Evolutionary conservation across 2,797 vertebrate genomes (phyloP).

Genomic region (Psittacula derbiana): DNA sequence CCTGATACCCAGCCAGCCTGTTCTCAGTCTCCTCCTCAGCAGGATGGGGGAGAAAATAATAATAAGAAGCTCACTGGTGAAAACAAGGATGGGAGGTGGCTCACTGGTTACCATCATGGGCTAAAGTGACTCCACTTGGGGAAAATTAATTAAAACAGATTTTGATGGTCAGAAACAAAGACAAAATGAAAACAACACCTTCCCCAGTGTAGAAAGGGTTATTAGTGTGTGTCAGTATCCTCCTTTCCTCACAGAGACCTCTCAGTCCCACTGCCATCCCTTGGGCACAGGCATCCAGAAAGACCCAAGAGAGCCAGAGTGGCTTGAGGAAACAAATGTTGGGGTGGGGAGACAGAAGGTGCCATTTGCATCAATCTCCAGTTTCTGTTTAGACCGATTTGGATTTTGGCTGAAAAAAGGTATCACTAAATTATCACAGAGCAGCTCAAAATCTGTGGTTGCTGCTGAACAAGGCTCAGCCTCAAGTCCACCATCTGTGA

Average conservation of each 20-base stretch:
- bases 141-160: neutral
- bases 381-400: neutral
- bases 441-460: neutral
- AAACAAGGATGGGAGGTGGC: neutral
- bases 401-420: neutral
- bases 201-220: neutral
- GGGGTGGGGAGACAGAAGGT: neutral
- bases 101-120: accelerated
- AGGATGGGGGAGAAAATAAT: accelerated
- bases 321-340: neutral
- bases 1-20: neutral
- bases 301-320: neutral
- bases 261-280: neutral
- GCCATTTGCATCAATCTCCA: neutral
- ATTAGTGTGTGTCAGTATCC: neutral
- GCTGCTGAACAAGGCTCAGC: neutral
- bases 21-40: neutral
- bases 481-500: neutral
- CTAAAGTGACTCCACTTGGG: neutral
- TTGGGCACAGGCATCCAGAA: accelerated
- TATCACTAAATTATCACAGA: neutral
- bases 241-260: neutral
- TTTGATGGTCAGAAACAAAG: neutral
- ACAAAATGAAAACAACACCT: neutral
- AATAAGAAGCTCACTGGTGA: neutral